Evolutionary conservation across 92 coral and sea anemone genomes (phyloP).

Genomic region (Zoanthus sociatus): DNA sequence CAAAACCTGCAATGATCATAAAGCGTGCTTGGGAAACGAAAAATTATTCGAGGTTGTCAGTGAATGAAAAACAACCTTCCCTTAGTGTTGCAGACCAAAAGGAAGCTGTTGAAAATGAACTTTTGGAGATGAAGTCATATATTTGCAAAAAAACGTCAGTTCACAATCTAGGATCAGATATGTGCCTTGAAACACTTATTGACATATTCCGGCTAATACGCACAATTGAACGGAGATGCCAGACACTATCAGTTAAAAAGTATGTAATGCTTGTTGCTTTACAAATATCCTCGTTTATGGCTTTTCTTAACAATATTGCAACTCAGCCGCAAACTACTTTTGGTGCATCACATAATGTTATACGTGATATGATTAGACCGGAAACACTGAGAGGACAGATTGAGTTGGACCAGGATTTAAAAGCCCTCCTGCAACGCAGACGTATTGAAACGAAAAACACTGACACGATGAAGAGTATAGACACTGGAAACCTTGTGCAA

Average conservation of each 20-base stretch:
- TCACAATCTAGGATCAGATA: not conserved
- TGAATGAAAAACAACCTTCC: not conserved
- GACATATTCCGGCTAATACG: not conserved
- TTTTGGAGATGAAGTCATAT: constrained; percentile 9
- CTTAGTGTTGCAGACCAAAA: not conserved
- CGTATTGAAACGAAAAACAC: too few species aligned
- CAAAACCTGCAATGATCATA: not conserved
- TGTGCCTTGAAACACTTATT: not conserved
- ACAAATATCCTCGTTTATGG: not conserved
- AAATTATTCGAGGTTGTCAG: not conserved
- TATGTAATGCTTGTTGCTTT: not conserved
- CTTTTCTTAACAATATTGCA: not conserved
- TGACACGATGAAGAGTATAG: not conserved
- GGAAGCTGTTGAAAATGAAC: not conserved
- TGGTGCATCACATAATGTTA: not conserved
- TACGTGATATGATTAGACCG: constrained; percentile 1
- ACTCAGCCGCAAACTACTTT: not conserved
- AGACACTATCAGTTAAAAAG: not conserved
- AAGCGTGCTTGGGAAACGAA: constrained; percentile 4
- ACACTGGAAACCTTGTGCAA: constrained; percentile 1
- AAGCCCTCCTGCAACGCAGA: not conserved
- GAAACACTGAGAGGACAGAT: constrained; percentile 5
- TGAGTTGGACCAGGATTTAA: not conserved
- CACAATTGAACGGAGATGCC: not conserved
- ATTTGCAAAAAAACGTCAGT: not conserved